Conservation (phyloP, 2,888 invertebrate species). For the Beris chalybata region DNA sequence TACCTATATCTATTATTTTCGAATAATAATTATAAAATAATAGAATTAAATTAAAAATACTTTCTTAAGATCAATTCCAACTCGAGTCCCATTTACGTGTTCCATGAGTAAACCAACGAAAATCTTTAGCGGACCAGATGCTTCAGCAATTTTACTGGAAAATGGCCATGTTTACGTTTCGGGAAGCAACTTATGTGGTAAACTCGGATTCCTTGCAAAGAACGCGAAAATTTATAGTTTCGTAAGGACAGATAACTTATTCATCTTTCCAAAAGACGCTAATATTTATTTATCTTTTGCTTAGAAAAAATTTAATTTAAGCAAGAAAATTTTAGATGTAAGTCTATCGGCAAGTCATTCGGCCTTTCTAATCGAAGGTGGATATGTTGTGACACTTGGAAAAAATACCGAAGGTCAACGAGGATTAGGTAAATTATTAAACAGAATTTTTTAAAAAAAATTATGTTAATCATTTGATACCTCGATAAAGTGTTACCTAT, state of each 20-base stretch:
- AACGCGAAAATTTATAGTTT: conserved; percentile 49
- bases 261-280: not conserved
- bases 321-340: conserved; percentile 61
- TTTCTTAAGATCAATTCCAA: conserved; percentile 45
- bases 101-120: conserved; percentile 58
- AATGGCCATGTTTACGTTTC: conserved; percentile 65
- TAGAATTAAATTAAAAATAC: conserved; percentile 43
- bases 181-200: conserved; percentile 66
- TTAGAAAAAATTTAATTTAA: conserved; percentile 58
- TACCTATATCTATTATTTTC: conserved; percentile 24
- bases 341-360: conserved; percentile 65
- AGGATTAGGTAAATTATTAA: conserved; percentile 53
- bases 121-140: conserved; percentile 65
- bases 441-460: not conserved
- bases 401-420: conserved; percentile 67
- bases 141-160: conserved; percentile 63
- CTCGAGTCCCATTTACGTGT: conserved; percentile 43
- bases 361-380: conserved; percentile 64
- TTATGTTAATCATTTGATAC: too few species aligned
- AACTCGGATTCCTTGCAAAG: conserved; percentile 62
- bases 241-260: conserved; percentile 42
- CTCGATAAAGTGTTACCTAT: too few species aligned
- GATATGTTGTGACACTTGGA: conserved; percentile 67
- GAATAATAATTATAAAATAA: too few species aligned
- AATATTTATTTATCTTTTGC: conserved; percentile 12